Evolutionary conservation across 2,113 vertebrate species (phyloP).

Genomic region (Psammodynastes pulverulentus): DNA sequence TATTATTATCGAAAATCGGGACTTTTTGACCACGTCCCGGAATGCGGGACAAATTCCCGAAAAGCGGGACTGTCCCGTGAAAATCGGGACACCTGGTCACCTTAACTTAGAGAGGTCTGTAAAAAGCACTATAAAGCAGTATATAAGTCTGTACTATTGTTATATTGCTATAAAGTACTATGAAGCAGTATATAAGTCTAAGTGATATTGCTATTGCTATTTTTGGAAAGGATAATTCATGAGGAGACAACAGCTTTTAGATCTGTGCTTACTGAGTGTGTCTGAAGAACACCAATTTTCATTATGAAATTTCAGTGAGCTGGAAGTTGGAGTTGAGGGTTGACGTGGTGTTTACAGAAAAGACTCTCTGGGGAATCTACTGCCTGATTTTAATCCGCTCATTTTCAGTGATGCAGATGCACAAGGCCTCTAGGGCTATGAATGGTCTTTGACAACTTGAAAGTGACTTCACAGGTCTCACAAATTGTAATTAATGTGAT

Average conservation of each 20-base stretch:
- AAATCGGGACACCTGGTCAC: no score
- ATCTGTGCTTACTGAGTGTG: background rate
- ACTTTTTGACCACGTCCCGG: no score
- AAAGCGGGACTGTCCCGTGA: no score
- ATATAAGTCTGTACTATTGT: no score
- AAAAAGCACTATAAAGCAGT: no score
- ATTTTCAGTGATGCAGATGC: background rate
- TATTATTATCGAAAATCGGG: no score
- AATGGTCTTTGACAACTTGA: background rate
- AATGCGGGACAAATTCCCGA: no score
- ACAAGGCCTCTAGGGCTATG: background rate
- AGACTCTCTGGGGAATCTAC: background rate
- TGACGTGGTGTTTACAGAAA: background rate
- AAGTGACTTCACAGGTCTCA: background rate
- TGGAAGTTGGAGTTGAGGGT: background rate
- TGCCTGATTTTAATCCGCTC: background rate
- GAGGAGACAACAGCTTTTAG: background rate
- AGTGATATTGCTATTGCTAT: no score
- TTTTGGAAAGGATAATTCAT: background rate
- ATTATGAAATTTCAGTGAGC: background rate
- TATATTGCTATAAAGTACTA: no score
- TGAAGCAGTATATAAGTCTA: no score
- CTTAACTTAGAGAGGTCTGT: no score
- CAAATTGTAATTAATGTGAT: background rate
- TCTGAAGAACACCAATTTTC: background rate